These are phyloP conservation scores for Coturnix japonica DNA, from an alignment of 2,113 vertebrate species.

Conservation along the genomic window DNA sequence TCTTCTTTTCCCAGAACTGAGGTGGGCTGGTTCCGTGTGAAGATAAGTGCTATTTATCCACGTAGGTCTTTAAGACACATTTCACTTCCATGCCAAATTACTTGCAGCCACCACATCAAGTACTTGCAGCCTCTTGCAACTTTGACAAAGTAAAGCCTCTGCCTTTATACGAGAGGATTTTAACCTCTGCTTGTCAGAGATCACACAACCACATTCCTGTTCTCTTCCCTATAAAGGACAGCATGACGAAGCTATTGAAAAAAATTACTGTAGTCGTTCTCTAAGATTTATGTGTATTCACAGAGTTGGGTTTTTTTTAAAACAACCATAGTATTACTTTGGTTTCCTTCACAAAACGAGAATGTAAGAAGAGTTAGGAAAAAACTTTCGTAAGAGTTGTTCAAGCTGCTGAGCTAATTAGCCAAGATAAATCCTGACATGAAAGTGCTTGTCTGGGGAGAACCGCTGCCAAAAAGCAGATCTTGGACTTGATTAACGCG, in stretches of 20 bases:
- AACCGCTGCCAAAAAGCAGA: conserved; percentile 40
- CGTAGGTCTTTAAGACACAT: background rate
- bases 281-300: background rate
- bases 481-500: background rate
- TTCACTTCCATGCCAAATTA: background rate
- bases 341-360: conserved; percentile 38
- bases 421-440: conserved; percentile 62
- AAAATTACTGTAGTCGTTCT: background rate
- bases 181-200: background rate
- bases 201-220: background rate
- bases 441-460: conserved; percentile 56
- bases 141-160: background rate
- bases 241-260: background rate
- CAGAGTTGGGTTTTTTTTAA: background rate
- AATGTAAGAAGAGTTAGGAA: background rate
- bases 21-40: background rate
- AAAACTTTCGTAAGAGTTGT: conserved; percentile 4
- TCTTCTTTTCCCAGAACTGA: background rate
- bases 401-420: conserved; percentile 65
- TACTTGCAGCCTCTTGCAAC: background rate
- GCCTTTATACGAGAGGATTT: background rate
- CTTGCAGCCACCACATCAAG: background rate
- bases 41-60: background rate
- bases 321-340: background rate
- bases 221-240: background rate